These are phyloP conservation scores for Parotocinclus haroldoi DNA, from an alignment of 2,797 vertebrate species.

Conservation along the genomic window DNA sequence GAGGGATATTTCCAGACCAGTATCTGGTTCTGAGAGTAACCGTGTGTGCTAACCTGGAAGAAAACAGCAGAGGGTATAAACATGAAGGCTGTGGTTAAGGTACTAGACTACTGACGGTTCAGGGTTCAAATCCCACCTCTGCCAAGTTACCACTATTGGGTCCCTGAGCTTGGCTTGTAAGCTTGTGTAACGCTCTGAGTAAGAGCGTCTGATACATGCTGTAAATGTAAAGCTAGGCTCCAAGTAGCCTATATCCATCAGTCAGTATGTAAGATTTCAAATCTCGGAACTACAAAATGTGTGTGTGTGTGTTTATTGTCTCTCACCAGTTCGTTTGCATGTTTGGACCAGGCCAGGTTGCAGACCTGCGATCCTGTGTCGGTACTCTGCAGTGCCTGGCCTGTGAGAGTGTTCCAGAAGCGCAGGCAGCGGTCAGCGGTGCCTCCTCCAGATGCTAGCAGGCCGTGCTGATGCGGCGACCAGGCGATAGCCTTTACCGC, in stretches of 20 bases:
- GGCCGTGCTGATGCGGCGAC: slow-evolving; percentile 81
- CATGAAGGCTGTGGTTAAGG: no score
- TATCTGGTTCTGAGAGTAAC: slow-evolving; percentile 84
- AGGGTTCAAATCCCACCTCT: no score
- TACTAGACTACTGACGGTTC: no score
- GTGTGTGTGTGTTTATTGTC: slow-evolving; percentile 23
- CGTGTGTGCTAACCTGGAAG: slow-evolving; percentile 78
- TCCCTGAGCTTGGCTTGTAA: no score
- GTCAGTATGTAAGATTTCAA: not conserved
- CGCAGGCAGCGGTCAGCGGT: slow-evolving; percentile 80
- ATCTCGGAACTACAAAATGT: not conserved
- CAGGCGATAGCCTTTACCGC: slow-evolving; percentile 83
- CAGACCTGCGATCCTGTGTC: slow-evolving; percentile 83
- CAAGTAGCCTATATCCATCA: no score
- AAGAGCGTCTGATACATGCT: no score
- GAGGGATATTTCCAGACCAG: slow-evolving; percentile 83
- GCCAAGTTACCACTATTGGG: no score
- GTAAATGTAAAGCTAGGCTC: no score
- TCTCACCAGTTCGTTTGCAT: slow-evolving; percentile 81
- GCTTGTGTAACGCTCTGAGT: no score
- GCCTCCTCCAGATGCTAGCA: slow-evolving; percentile 78
- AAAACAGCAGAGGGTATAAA: not conserved
- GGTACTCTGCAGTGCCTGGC: slow-evolving; percentile 79
- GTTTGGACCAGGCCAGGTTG: slow-evolving; percentile 84
- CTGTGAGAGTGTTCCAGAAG: slow-evolving; percentile 83